Base-by-base conservation (phyloP, 2,888 invertebrate species). In the Sericinus montela region DNA sequence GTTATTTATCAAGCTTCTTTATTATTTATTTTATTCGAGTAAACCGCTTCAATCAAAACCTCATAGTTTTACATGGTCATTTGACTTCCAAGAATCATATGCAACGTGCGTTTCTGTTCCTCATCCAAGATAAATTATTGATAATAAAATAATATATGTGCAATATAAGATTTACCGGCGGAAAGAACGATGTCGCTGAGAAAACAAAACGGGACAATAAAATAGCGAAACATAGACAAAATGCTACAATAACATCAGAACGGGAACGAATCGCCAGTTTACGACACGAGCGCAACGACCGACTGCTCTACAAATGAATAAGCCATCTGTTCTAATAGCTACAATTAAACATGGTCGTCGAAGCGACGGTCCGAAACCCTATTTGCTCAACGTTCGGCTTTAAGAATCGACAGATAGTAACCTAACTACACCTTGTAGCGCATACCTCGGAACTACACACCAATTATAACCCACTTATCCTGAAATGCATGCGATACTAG, bases 291-390 rank as follows among this genome's bases (percentile, higher is more conserved):
- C 80, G 74, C 84, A 80, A 80, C 84, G 84, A 80, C 79, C 86
- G 83, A 84, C 68, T 87, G 86, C 82, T 87, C 86, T 87, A 88
- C 87, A 87, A 87, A 87, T 88, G 88, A 87, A 87, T 87, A 88
- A 87, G 88, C 87, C 86, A 88, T 88, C 87, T 86, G 86, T 79
- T 82, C 85, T 86, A 87, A 88, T 88, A 79, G 88, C 73, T 68
- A 77, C 87, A 87, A 87, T 88, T 87, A 88, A 88, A 86, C 86
- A 85, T 80, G 81, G 75, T 77, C 75, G 79, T 75, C 72, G 70
- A 70, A 70, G 70, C 67, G 63, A 60, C 59, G 60, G 53, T 62
- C 57, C 66, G 64, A 52, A 66, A 65, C 67, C 70, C 75, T 63
- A 63, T 62, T 80, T 73, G 72, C 70, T 69, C 65, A 67, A 67